Conservation (phyloP, 2,113 vertebrate species). For the Prochilodus magdalenae region DNA sequence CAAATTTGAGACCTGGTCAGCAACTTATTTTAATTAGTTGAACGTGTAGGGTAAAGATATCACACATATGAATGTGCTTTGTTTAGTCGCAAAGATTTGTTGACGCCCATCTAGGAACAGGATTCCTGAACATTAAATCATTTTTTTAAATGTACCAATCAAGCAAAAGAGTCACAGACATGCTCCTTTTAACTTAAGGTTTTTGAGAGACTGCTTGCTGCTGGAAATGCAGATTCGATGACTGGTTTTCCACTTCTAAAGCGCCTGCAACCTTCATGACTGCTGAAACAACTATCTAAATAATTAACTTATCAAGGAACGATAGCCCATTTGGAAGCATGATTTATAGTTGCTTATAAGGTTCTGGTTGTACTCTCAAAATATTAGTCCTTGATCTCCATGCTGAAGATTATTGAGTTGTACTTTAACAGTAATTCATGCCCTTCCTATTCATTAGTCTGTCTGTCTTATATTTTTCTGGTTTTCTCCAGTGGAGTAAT, state of each 20-base stretch:
- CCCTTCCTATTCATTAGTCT: not conserved
- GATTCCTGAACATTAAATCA: not conserved
- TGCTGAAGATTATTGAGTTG: too few relatives aligned
- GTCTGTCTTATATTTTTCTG: not conserved
- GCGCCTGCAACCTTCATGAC: too few relatives aligned
- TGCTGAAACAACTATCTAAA: too few relatives aligned
- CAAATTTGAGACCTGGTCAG: constrained; percentile 69
- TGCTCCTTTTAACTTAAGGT: not conserved
- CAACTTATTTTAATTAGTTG: constrained; percentile 77
- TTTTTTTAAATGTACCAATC: not conserved
- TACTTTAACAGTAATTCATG: too few relatives aligned
- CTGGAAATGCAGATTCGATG: not conserved
- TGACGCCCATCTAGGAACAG: not conserved
- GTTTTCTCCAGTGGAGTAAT: constrained; percentile 89
- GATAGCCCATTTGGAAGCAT: too few relatives aligned
- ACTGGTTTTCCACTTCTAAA: too few relatives aligned
- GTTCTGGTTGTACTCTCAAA: too few relatives aligned
- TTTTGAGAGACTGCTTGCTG: not conserved
- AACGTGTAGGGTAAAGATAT: not conserved
- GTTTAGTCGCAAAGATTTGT: not conserved
- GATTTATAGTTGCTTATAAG: too few relatives aligned
- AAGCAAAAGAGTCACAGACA: not conserved
- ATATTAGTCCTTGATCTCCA: too few relatives aligned
- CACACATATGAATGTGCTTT: not conserved
- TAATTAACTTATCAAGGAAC: too few relatives aligned